Evolutionary conservation across 2,797 vertebrate species (phyloP), one percentile per base, ranked within the genome.

Genomic region (Sternotherus odoratus): DNA sequence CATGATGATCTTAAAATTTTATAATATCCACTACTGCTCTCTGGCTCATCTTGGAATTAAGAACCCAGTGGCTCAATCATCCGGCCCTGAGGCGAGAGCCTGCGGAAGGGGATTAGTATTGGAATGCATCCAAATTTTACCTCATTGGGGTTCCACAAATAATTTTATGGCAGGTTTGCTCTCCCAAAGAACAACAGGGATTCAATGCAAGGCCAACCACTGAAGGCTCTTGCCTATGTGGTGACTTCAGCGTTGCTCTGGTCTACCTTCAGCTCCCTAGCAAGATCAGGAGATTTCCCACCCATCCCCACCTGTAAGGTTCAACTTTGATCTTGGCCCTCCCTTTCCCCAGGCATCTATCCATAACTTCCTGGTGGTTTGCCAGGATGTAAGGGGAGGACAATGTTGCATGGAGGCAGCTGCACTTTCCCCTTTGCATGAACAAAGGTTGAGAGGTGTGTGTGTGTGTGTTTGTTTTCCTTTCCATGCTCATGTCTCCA

Each of bases 81-180:
- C 85, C 82, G 48, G 15, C 10, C 79, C 4, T n/a, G 60, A 23
- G 5, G 63, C 23, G 63, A 36, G 19, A 69, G 63, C 5, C 10
- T 69, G 19, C 10, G 13, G 0, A 2, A 53, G 16, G 8, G 36
- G 24, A 63, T 66, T 4, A 0, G 11, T 1, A 1, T 49, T 75
- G 43, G n/a, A 85, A 30, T 13, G 60, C 72, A 91, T 30, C 7
- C 6, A 86, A 46, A 0, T 2, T 19, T 2, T 33, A 69, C n/a
- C 6, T 3, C 10, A 21, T 5, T 2, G 2, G 4, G 3, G 4
- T 39, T 12, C 50, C 77, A 19, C 15, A 46, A 51, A 30, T 12
- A 43, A 17, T 30, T 23, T 9, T 8, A 4, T 46, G 72, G 83
- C 24, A 4, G 1, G 0, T 2, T 85, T 92, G 81, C 89, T 24